Percentiles rank a stretch among this genome's conserved stretches.
phyloP scores from a whole-genome alignment of 1,140 invertebrate genomes.

The Cyphomyrmex costatus region DNA sequence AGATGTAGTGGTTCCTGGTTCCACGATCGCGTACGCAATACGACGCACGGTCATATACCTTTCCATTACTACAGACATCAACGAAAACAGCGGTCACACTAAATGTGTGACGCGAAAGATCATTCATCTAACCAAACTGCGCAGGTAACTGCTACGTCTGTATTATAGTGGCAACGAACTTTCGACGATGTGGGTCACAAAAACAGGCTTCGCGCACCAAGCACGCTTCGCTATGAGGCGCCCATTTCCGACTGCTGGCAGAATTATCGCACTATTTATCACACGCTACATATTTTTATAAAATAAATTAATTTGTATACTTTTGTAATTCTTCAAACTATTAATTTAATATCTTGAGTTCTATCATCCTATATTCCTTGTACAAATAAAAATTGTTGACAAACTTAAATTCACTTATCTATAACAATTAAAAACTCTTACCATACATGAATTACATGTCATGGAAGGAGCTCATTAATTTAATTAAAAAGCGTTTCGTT shows the following conservation, averaged over 20 bases:
- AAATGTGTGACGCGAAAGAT: slow-evolving; percentile 49
- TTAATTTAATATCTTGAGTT: neutral
- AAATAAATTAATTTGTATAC: slow-evolving; percentile 13
- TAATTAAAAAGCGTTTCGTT: slow-evolving; percentile 9
- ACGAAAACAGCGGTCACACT: slow-evolving; percentile 39
- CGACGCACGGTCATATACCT: no score
- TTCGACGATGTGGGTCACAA: slow-evolving; percentile 83
- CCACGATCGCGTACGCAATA: neutral
- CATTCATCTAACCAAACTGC: slow-evolving; percentile 69
- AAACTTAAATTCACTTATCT: neutral
- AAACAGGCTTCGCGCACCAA: slow-evolving; percentile 72
- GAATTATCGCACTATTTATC: slow-evolving; percentile 13
- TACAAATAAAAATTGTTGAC: neutral
- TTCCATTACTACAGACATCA: slow-evolving; percentile 35
- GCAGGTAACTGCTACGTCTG: slow-evolving; percentile 46
- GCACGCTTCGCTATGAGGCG: neutral
- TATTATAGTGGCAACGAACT: slow-evolving; percentile 81
- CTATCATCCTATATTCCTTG: neutral
- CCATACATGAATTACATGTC: neutral
- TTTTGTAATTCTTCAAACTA: neutral
- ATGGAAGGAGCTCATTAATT: neutral
- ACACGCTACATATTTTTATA: neutral
- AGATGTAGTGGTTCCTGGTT: neutral
- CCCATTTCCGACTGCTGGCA: slow-evolving; percentile 14
- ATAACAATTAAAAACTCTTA: neutral